Evolutionary conservation across 2,113 vertebrate species (phyloP).

Genomic region (Oenanthe oenanthe): DNA sequence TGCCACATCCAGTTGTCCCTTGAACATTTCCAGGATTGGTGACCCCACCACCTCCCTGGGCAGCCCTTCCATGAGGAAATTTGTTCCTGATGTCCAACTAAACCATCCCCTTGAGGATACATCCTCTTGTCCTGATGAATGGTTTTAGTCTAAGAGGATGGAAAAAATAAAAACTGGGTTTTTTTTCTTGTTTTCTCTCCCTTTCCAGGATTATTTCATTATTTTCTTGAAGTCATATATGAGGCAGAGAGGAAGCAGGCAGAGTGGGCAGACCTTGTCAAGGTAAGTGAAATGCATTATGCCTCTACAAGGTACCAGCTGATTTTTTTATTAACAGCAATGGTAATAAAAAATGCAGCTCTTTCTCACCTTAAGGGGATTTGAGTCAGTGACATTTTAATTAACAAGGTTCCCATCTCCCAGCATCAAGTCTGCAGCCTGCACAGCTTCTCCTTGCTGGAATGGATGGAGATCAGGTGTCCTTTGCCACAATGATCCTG

Average conservation of each 20-base stretch:
- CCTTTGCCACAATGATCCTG: not conserved
- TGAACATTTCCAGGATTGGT: not conserved
- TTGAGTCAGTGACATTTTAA: slow-evolving; percentile 53
- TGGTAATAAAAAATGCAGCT: slow-evolving; percentile 2
- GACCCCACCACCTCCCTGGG: not conserved
- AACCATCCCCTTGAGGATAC: not conserved
- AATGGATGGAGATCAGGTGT: not conserved
- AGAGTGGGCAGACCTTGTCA: not conserved
- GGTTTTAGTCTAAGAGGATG: not conserved
- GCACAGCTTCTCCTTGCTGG: not conserved
- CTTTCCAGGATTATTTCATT: not conserved
- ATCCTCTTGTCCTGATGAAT: not conserved
- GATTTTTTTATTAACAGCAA: not conserved
- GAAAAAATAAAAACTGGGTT: not conserved
- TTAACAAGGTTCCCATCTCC: not conserved
- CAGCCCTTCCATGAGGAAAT: not conserved
- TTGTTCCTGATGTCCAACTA: not conserved
- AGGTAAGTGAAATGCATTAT: not conserved
- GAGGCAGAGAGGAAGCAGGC: not conserved
- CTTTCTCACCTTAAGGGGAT: slow-evolving; percentile 39
- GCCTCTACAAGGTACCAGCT: not conserved
- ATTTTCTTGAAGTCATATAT: not conserved
- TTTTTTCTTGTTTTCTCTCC: not conserved
- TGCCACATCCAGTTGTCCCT: not conserved
- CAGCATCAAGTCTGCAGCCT: not conserved